A percentile compares a stretch with the other conserved stretches of the same genome.
Evolutionary conservation across 1,140 invertebrate species (phyloP).

Genomic region (Tachypleus tridentatus): DNA sequence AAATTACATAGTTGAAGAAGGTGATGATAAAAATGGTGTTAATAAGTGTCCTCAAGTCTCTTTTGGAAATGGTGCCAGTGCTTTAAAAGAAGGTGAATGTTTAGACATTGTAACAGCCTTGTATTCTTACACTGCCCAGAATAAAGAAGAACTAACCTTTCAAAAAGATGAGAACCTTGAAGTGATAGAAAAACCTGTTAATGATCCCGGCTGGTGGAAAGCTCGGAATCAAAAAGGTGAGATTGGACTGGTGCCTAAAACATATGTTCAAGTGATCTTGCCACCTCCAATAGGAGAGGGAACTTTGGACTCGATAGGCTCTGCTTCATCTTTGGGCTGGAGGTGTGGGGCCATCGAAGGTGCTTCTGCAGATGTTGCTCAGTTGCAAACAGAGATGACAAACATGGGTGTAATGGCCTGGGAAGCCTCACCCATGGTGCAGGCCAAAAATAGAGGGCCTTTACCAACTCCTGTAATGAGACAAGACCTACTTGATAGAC

Average conservation of each 20-base stretch:
- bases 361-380: too few relatives aligned
- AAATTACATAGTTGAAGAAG: constrained; percentile 91
- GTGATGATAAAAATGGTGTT: constrained; percentile 51
- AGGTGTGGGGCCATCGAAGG: too few relatives aligned
- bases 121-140: constrained; percentile 87
- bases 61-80: constrained; percentile 32
- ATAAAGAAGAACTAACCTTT: constrained; percentile 93
- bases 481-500: constrained; percentile 25
- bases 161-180: constrained; percentile 90
- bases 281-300: too few relatives aligned
- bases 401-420: constrained; percentile 10
- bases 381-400: constrained; percentile 11
- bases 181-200: constrained; percentile 83
- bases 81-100: constrained; percentile 16
- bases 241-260: constrained; percentile 86
- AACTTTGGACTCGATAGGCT: too few relatives aligned
- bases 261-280: constrained; percentile 67
- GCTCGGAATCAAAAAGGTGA: constrained; percentile 82
- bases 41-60: constrained; percentile 85
- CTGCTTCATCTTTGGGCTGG: too few relatives aligned
- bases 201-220: constrained; percentile 97
- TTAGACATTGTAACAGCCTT: constrained; percentile 81
- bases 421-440: constrained; percentile 12
- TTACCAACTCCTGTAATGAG: not conserved
- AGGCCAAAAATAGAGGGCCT: constrained; percentile 13